Evolutionary conservation across 2,113 vertebrate genomes (phyloP).

Genomic region (Vulpes vulpes): DNA sequence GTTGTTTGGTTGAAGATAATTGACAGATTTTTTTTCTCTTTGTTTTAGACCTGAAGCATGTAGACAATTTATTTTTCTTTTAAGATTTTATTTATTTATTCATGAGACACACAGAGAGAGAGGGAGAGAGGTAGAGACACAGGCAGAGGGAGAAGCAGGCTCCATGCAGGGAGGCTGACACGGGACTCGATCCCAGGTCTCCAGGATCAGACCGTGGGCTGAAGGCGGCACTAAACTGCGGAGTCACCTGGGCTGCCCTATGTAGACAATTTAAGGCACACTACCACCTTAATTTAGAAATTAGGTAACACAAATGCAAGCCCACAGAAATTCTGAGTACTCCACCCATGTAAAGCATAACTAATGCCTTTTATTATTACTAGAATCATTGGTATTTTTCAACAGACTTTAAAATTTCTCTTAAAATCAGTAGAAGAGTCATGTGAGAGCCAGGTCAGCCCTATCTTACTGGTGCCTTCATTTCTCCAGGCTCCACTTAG

Average conservation of each 20-base stretch:
- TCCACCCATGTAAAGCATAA: background rate
- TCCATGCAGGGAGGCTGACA: too few relatives aligned
- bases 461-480: background rate
- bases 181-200: too few relatives aligned
- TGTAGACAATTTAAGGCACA: background rate
- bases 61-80: background rate
- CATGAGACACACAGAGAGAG: too few relatives aligned
- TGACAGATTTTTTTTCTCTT: background rate
- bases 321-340: background rate
- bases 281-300: conserved; percentile 11
- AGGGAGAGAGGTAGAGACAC: too few relatives aligned
- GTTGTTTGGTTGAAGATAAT: conserved; percentile 46
- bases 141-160: too few relatives aligned
- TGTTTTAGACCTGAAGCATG: background rate
- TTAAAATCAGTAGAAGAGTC: background rate
- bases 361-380: background rate
- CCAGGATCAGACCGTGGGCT: too few relatives aligned
- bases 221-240: too few relatives aligned
- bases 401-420: background rate
- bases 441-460: background rate
- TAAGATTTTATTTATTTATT: too few relatives aligned
- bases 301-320: conserved; percentile 10
- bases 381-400: background rate
- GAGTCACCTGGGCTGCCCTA: background rate
- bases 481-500: background rate